Evolutionary conservation across 2,888 invertebrate species (phyloP).

Genomic region (Cryptocephalus primarius): DNA sequence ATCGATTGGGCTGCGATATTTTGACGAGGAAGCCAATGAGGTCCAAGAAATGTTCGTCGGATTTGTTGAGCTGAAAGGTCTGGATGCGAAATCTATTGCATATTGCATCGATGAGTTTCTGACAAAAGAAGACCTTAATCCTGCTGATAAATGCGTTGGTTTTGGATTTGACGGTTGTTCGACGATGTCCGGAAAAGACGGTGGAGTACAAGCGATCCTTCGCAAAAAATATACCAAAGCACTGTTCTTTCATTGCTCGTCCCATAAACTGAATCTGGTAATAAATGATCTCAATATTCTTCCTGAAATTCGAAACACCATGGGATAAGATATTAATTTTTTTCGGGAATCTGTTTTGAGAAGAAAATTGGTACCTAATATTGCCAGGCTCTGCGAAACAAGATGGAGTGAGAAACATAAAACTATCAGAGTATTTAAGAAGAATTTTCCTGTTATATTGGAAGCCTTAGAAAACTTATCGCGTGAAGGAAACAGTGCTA

Average conservation of each 20-base stretch:
- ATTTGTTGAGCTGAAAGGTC: conserved; percentile 8
- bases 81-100: conserved; percentile 10
- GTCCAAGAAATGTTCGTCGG: conserved; percentile 11
- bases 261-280: conserved; percentile 9
- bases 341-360: conserved; percentile 16
- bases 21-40: conserved; percentile 7
- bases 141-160: conserved; percentile 4
- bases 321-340: background rate
- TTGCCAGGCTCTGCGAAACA: conserved; percentile 19
- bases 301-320: conserved; percentile 3
- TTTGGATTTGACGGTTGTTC: conserved; percentile 11
- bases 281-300: conserved; percentile 5
- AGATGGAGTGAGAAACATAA: conserved; percentile 17
- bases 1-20: conserved; percentile 18
- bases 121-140: conserved; percentile 7
- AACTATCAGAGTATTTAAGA: conserved; percentile 8
- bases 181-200: conserved; percentile 11
- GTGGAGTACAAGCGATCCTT: conserved; percentile 6
- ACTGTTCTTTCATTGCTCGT: conserved; percentile 8
- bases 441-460: conserved; percentile 6
- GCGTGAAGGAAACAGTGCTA: conserved; percentile 7
- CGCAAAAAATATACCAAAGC: conserved; percentile 7
- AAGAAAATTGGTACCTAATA: conserved; percentile 19
- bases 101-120: conserved; percentile 15
- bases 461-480: conserved; percentile 8